phyloP scores from a whole-genome alignment of 1,140 invertebrate genomes.

The Drosophila chauvacae region DNA sequence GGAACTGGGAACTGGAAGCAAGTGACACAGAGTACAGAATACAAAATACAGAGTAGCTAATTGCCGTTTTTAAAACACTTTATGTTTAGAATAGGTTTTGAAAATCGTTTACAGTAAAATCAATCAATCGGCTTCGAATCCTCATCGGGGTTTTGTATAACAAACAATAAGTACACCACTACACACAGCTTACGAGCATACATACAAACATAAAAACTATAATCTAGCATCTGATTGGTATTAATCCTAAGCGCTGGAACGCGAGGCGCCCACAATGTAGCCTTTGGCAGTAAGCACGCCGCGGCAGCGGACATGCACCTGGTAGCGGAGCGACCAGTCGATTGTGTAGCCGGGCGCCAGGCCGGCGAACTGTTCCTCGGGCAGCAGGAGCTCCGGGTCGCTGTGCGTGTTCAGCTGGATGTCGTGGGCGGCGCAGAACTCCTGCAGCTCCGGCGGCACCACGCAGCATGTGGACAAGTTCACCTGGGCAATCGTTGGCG shows the following conservation, averaged over 20 bases:
- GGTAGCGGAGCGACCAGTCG: conserved; percentile 92
- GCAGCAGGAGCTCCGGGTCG: conserved; percentile 91
- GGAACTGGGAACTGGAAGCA: conserved; percentile 12
- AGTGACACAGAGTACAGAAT: conserved; percentile 29
- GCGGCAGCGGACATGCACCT: conserved; percentile 94
- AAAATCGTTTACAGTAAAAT: conserved; percentile 66
- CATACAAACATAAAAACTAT: conserved; percentile 59
- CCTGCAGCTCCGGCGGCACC: conserved; percentile 94
- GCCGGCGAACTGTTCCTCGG: conserved; percentile 60
- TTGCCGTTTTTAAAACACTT: conserved; percentile 62
- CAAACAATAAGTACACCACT: conserved; percentile 79
- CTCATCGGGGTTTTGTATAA: conserved; percentile 73
- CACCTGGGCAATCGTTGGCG: conserved; percentile 97
- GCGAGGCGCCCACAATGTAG: conserved; percentile 86
- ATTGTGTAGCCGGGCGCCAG: conserved; percentile 70
- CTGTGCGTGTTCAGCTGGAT: conserved; percentile 98
- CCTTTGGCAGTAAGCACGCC: conserved; percentile 95
- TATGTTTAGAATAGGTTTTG: conserved; percentile 58
- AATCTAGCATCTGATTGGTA: conserved; percentile 53
- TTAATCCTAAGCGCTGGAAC: conserved; percentile 46
- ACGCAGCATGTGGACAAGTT: conserved; percentile 98
- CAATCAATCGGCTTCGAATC: conserved; percentile 52
- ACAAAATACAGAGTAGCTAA: not conserved
- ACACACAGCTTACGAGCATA: conserved; percentile 49
- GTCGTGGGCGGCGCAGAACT: conserved; percentile 95